Evolutionary conservation across 2,797 vertebrate genomes (phyloP), one percentile per base, ranked within the genome.

Genomic region (Sitta carolinensis): DNA sequence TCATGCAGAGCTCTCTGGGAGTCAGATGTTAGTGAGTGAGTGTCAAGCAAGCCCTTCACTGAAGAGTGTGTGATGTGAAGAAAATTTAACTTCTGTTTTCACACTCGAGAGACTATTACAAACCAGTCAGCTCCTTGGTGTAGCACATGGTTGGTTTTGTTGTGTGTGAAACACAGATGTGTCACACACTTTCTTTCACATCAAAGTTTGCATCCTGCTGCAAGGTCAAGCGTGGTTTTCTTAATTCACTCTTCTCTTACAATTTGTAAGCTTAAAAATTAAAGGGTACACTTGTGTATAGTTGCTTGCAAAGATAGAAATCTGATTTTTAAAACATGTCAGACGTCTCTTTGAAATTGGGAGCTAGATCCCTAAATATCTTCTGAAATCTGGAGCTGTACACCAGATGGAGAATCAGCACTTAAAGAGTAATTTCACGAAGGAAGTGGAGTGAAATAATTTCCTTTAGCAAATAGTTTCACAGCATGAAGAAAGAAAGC

Each of bases 381-480:
- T 86, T 76, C 48, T 0, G 23, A 89, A 87, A 66, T 86, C 94
- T 86, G 55, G 40, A 95, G 62, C 55, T 83, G 54, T 81, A 84
- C 43, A 86, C 67, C 89, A 95, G 92, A 91, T 95, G 93, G 93
- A 92, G 79, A 92, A 85, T 78, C 92, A 59, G 62, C 82, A 75
- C 84, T 93, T 85, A 43, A 63, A 87, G 76, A 85, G 40, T 87
- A 87, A 89, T 92, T 92, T 80, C 79, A 68, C 3, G 3, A 75
- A 94, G 86, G 82, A 92, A 94, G 76, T 8, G 3, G 55, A 92
- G 81, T 61, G 66, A 91, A 92, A 83, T 92, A 58, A 91, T 94
- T 94, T 95, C 87, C 89, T 93, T 89, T 61, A 92, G 82, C 84
- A 91, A 86, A 83, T 58, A 91, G 89, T 75, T 83, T 90, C 86